phyloP scores from a whole-genome alignment of 1,140 invertebrate genomes.

The Scaptomyza graminum region DNA sequence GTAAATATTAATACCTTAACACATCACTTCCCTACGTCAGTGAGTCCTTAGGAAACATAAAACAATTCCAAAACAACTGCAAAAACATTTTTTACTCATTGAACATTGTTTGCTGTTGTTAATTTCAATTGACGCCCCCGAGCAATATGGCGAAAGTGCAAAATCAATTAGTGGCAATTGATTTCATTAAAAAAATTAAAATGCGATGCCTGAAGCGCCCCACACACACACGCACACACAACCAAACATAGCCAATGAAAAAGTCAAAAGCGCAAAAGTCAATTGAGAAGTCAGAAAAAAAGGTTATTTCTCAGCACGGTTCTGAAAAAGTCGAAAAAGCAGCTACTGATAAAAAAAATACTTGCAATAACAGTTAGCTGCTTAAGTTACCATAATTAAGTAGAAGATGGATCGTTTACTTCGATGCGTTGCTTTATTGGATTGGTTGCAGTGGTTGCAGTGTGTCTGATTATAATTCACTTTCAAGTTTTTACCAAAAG shows the following conservation, averaged over 20 bases:
- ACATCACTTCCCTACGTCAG: background rate
- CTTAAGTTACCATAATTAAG: too few relatives aligned
- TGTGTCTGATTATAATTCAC: background rate
- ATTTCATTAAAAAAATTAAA: slow-evolving; percentile 50
- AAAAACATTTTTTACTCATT: slow-evolving; percentile 11
- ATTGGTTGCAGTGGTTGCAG: slow-evolving; percentile 1
- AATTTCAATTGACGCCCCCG: slow-evolving; percentile 46
- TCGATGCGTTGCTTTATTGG: background rate
- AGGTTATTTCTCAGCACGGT: background rate
- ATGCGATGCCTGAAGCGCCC: slow-evolving; percentile 1
- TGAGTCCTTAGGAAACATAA: too few relatives aligned
- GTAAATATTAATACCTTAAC: too few relatives aligned
- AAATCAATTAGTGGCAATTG: slow-evolving; percentile 77
- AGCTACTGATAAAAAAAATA: background rate
- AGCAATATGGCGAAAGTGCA: slow-evolving; percentile 53
- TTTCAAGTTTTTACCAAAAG: slow-evolving; percentile 2
- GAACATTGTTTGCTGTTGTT: slow-evolving; percentile 15
- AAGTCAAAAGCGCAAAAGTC: slow-evolving; percentile 54
- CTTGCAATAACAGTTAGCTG: slow-evolving; percentile 31
- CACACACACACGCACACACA: too few relatives aligned
- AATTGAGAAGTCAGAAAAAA: slow-evolving; percentile 63
- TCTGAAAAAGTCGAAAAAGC: background rate
- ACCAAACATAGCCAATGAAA: background rate
- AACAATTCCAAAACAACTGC: slow-evolving; percentile 2
- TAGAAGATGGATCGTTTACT: background rate